Percentiles rank a stretch among this genome's conserved stretches.
Evolutionary conservation across 1,140 invertebrate species (phyloP).

Genomic region (Drosophila fuyamai): DNA sequence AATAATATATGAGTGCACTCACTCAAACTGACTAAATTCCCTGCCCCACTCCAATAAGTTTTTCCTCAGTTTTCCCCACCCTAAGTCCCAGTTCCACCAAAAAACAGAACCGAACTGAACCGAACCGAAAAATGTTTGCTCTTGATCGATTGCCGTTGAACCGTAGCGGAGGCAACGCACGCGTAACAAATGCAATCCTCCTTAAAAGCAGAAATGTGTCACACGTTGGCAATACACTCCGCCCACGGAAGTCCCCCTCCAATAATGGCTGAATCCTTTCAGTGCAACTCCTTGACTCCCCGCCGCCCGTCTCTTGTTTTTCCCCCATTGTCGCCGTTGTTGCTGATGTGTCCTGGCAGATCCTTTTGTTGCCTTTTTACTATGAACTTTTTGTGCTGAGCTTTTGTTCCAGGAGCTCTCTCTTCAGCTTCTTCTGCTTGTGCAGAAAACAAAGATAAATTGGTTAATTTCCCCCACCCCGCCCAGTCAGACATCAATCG

Average conservation of each 20-base stretch:
- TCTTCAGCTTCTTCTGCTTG: slow-evolving; percentile 37
- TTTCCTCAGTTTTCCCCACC: slow-evolving; percentile 5
- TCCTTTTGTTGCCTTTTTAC: slow-evolving; percentile 71
- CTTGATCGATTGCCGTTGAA: slow-evolving; percentile 83
- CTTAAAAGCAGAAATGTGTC: slow-evolving; percentile 84
- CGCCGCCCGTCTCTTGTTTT: slow-evolving; percentile 53
- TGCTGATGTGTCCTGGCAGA: slow-evolving; percentile 71
- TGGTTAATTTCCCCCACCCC: slow-evolving; percentile 83
- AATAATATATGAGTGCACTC: slow-evolving; percentile 77
- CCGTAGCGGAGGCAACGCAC: slow-evolving; percentile 80
- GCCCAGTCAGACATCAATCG: slow-evolving; percentile 81
- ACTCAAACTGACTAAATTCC: slow-evolving; percentile 81
- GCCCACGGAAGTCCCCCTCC: slow-evolving; percentile 10
- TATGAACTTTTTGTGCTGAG: slow-evolving; percentile 69
- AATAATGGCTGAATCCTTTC: slow-evolving; percentile 77
- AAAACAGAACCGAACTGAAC: slow-evolving; percentile 29
- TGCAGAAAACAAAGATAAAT: slow-evolving; percentile 84
- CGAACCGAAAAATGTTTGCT: slow-evolving; percentile 73
- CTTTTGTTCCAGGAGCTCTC: slow-evolving; percentile 41
- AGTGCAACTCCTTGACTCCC: slow-evolving; percentile 49
- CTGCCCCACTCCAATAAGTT: slow-evolving; percentile 36
- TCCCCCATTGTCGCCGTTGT: slow-evolving; percentile 68
- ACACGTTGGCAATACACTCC: slow-evolving; percentile 63
- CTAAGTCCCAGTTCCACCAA: slow-evolving; percentile 6
- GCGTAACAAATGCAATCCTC: slow-evolving; percentile 83